Percentiles rank a stretch among this genome's conserved stretches.
Conservation (phyloP, 2,113 vertebrate species). For the Eudyptes chrysolophus region DNA sequence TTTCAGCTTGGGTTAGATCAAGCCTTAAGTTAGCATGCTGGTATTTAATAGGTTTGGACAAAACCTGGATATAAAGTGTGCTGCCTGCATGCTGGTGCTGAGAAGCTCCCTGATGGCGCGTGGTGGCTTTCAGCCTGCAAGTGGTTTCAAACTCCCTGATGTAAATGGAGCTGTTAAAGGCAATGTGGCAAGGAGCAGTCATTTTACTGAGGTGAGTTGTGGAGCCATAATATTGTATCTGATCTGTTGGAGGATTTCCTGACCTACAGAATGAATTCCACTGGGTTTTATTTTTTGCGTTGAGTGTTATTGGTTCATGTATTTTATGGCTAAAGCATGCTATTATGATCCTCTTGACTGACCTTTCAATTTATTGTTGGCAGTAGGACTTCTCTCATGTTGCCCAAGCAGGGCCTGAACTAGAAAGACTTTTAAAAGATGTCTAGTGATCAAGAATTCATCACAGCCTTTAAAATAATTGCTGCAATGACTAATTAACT, state of each 20-base stretch:
- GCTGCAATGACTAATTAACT: background rate
- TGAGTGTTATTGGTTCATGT: background rate
- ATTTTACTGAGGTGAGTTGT: rapidly evolving
- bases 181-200: rapidly evolving
- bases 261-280: background rate
- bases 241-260: background rate
- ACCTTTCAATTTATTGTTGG: rapidly evolving
- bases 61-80: rapidly evolving
- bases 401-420: background rate
- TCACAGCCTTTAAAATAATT: background rate
- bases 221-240: background rate
- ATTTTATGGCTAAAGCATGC: background rate
- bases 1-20: background rate
- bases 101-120: background rate
- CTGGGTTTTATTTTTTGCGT: background rate
- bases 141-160: rapidly evolving
- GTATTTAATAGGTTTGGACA: no score
- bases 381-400: rapidly evolving
- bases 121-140: background rate
- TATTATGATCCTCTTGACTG: background rate
- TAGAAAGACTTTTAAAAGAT: background rate
- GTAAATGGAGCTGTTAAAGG: background rate
- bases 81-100: background rate
- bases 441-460: background rate
- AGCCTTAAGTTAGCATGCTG: background rate